Conservation (phyloP, 2,797 vertebrate genomes). For the Myotis daubentonii region DNA sequence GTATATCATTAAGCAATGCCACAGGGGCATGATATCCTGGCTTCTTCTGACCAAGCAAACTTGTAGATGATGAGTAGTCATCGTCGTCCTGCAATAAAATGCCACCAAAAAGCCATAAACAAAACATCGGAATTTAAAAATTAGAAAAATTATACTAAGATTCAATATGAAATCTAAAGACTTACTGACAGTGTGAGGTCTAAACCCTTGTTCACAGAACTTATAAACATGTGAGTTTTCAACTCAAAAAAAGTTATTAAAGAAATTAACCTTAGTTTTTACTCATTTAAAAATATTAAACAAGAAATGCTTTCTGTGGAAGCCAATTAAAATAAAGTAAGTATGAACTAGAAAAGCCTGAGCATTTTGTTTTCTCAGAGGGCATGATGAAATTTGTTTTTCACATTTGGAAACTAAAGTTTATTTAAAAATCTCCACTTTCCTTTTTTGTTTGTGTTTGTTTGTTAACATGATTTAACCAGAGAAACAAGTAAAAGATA, state of each 20-base stretch:
- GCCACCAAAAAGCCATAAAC: neutral
- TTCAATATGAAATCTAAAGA: constrained; percentile 16
- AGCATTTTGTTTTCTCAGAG: constrained; percentile 20
- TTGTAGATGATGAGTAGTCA: constrained; percentile 94
- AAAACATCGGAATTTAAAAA: constrained; percentile 21
- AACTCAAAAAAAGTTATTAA: neutral
- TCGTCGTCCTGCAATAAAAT: constrained; percentile 92
- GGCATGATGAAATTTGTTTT: neutral
- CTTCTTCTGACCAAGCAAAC: constrained; percentile 97
- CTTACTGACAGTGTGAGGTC: neutral
- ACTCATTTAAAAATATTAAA: constrained; percentile 5
- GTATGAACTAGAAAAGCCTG: neutral
- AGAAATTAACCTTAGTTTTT: neutral
- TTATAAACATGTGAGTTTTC: neutral
- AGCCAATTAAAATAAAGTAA: neutral
- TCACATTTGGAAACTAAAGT: neutral
- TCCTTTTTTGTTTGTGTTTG: neutral
- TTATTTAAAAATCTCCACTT: neutral
- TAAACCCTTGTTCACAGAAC: neutral
- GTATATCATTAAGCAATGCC: constrained; percentile 97
- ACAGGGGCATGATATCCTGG: constrained; percentile 98
- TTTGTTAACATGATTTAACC: neutral
- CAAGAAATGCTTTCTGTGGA: neutral
- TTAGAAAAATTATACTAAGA: neutral
- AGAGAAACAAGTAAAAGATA: constrained; percentile 40